Percentiles rank a stretch among this genome's conserved stretches.
These are phyloP conservation scores for Corythornis cristatus DNA, from an alignment of 2,113 vertebrate genomes.

Conservation along the genomic window DNA sequence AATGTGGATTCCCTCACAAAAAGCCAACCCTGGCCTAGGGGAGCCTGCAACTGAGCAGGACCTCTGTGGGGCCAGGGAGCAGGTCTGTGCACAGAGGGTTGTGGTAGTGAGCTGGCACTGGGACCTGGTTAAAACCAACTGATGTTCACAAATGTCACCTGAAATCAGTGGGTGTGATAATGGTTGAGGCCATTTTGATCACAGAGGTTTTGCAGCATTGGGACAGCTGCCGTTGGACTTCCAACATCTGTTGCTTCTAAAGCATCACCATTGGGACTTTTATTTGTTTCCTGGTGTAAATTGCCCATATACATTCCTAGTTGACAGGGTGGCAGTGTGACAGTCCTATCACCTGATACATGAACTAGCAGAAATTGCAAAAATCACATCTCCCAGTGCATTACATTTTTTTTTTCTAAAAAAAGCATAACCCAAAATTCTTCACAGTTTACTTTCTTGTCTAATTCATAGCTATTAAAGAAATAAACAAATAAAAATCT, in stretches of 20 bases:
- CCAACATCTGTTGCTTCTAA: background rate
- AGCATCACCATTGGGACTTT: background rate
- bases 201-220: accelerated
- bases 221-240: background rate
- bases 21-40: background rate
- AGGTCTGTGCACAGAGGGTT: background rate
- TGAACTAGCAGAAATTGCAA: background rate
- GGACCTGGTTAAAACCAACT: background rate
- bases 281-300: background rate
- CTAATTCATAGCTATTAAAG: background rate
- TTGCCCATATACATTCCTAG: background rate
- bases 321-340: background rate
- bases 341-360: background rate
- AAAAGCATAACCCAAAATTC: background rate
- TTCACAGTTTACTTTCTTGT: background rate
- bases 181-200: background rate
- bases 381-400: background rate
- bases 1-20: background rate
- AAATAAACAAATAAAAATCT: background rate
- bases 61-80: too few relatives aligned
- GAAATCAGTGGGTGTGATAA: background rate
- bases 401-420: background rate
- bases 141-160: accelerated
- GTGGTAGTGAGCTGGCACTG: background rate
- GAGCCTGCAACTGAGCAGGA: accelerated